A percentile compares a stretch with the other conserved stretches of the same genome.
Conservation (phyloP, 1,140 invertebrate species). For the Tachypleus tridentatus region DNA sequence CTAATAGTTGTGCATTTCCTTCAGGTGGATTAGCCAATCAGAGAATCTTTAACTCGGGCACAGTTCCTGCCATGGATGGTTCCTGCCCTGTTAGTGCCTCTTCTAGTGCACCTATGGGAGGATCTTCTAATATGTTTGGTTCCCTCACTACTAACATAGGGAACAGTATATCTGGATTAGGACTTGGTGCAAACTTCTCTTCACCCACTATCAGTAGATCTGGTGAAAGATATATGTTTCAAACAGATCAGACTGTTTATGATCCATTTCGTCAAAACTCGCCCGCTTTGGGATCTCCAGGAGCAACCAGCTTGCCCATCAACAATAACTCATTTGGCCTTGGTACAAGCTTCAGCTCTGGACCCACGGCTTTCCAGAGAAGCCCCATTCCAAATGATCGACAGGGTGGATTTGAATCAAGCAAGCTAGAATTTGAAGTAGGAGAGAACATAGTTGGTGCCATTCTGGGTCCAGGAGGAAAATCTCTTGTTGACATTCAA, state of each 20-base stretch:
- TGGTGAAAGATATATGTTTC: conserved; percentile 20
- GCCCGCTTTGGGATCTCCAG: conserved; percentile 35
- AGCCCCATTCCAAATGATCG: conserved; percentile 56
- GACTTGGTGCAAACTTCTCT: conserved; percentile 6
- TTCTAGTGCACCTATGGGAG: conserved; percentile 13
- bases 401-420: conserved; percentile 43
- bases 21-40: conserved; percentile 15
- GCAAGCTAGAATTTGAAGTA: conserved; percentile 80
- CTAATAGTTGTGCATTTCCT: conserved; percentile 26
- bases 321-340: conserved; percentile 67
- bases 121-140: conserved; percentile 17
- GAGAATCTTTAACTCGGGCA: conserved; percentile 12
- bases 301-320: conserved; percentile 42
- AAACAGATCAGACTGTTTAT: conserved; percentile 21
- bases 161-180: conserved; percentile 13
- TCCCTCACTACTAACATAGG: conserved; percentile 16
- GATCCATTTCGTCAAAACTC: conserved; percentile 25
- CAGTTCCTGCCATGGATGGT: conserved; percentile 15
- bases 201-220: background rate
- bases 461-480: conserved; percentile 88
- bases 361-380: conserved; percentile 47
- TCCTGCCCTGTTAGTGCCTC: conserved; percentile 27
- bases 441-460: conserved; percentile 86
- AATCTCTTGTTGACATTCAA: conserved; percentile 92
- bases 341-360: conserved; percentile 43